Conservation (phyloP, 2,797 vertebrate species). For the Ptychadena robeensis region DNA sequence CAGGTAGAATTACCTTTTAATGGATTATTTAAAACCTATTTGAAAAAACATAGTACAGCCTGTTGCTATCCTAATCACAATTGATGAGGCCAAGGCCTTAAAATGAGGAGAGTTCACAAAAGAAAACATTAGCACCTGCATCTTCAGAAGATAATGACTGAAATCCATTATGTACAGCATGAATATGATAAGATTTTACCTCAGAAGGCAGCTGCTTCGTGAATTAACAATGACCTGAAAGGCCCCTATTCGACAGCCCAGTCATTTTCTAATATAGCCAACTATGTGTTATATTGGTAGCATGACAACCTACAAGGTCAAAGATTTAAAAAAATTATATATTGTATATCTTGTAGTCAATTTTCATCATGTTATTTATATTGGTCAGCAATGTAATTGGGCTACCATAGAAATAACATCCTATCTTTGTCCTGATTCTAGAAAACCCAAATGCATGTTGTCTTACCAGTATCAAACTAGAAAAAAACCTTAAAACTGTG, state of each 20-base stretch:
- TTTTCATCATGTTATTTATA: too few species aligned
- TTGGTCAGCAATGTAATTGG: too few species aligned
- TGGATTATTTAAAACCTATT: constrained; percentile 36
- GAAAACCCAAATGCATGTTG: too few species aligned
- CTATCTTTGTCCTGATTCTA: too few species aligned
- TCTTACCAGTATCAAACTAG: too few species aligned
- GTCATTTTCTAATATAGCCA: constrained; percentile 8
- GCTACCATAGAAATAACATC: too few species aligned
- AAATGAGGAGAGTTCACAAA: constrained; percentile 30
- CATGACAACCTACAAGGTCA: too few species aligned
- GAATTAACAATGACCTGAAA: constrained; percentile 46
- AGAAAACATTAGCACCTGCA: constrained; percentile 50
- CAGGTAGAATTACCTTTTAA: constrained; percentile 1
- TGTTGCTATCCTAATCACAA: not conserved
- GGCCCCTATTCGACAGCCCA: constrained; percentile 12
- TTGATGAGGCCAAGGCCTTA: not conserved
- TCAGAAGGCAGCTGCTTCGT: constrained; percentile 32
- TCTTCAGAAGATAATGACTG: constrained; percentile 36
- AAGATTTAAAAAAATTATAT: too few species aligned
- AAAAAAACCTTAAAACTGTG: too few species aligned
- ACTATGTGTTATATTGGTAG: too few species aligned
- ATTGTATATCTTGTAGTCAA: too few species aligned
- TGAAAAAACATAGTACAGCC: not conserved
- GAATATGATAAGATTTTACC: constrained; percentile 49
- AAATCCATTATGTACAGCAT: constrained; percentile 49